Evolutionary conservation across 2,797 vertebrate genomes (phyloP).

Genomic region (Chiloscyllium punctatum): DNA sequence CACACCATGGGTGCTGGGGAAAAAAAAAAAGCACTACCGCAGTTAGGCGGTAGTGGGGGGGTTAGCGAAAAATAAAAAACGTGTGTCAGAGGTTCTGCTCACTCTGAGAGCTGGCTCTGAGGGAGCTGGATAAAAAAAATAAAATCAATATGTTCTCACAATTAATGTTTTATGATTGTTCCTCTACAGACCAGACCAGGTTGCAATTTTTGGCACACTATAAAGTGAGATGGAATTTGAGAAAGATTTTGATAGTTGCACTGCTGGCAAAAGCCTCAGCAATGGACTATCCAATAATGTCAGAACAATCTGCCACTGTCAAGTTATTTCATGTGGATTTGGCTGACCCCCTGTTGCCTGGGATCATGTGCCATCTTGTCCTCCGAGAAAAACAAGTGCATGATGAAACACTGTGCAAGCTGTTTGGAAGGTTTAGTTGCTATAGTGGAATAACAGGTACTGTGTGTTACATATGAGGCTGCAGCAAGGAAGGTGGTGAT

Average conservation of each 20-base stretch:
- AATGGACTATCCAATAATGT: neutral
- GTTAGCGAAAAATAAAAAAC: too few species aligned
- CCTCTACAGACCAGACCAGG: neutral
- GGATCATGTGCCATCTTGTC: neutral
- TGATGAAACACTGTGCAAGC: neutral
- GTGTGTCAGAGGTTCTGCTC: too few species aligned
- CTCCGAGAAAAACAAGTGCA: neutral
- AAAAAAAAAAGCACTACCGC: too few species aligned
- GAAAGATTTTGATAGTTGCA: neutral
- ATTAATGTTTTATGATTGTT: neutral
- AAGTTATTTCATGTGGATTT: neutral
- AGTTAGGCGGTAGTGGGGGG: too few species aligned
- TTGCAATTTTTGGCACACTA: neutral
- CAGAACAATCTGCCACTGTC: neutral
- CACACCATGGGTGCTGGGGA: too few species aligned
- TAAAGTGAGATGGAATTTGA: neutral
- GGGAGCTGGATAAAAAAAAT: too few species aligned
- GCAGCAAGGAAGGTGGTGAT: neutral
- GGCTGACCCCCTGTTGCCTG: neutral
- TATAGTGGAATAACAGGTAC: neutral
- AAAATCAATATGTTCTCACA: neutral
- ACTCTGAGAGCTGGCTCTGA: too few species aligned
- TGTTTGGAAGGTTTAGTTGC: neutral
- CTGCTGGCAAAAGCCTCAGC: neutral
- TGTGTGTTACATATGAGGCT: neutral